A percentile compares a stretch with the other conserved stretches of the same genome.
These are phyloP conservation scores for Coregonus clupeaformis DNA, from an alignment of 2,113 vertebrate genomes.

Conservation along the genomic window DNA sequence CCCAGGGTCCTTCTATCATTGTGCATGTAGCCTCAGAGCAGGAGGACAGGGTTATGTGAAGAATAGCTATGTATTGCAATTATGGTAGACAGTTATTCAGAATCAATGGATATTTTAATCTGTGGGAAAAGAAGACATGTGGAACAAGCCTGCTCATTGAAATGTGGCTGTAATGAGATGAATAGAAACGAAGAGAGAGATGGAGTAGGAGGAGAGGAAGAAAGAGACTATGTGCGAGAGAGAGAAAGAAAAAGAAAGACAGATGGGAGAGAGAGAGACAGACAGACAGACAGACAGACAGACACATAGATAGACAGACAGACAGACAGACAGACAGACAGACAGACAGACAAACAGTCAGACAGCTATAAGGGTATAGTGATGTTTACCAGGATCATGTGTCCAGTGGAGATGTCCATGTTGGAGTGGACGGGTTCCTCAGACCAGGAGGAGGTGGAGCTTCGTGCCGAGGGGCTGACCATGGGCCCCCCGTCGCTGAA, in stretches of 20 bases:
- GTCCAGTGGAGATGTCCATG: constrained; percentile 99
- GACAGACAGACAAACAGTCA: not conserved
- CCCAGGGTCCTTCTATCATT: not conserved
- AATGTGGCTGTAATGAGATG: constrained; percentile 59
- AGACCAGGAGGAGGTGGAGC: constrained; percentile 93
- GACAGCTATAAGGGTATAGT: not conserved
- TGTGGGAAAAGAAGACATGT: constrained; percentile 24
- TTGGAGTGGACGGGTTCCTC: constrained; percentile 91
- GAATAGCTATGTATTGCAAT: constrained; percentile 39
- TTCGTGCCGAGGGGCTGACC: constrained; percentile 85
- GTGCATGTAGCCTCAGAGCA: not conserved
- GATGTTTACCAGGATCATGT: constrained; percentile 82
- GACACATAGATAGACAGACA: constrained; percentile 8
- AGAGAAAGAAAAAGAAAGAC: too few relatives aligned
- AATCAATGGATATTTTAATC: constrained; percentile 43
- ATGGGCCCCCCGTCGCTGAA: constrained; percentile 87
- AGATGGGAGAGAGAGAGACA: constrained; percentile 11
- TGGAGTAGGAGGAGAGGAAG: not conserved
- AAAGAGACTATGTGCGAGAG: too few relatives aligned
- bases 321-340: not conserved
- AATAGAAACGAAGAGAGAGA: constrained; percentile 11
- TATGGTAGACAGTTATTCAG: constrained; percentile 30
- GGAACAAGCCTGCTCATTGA: constrained; percentile 39
- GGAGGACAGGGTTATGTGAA: constrained; percentile 31
- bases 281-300: not conserved